Conservation (phyloP, 2,113 vertebrate genomes). For the Eira barbara region DNA sequence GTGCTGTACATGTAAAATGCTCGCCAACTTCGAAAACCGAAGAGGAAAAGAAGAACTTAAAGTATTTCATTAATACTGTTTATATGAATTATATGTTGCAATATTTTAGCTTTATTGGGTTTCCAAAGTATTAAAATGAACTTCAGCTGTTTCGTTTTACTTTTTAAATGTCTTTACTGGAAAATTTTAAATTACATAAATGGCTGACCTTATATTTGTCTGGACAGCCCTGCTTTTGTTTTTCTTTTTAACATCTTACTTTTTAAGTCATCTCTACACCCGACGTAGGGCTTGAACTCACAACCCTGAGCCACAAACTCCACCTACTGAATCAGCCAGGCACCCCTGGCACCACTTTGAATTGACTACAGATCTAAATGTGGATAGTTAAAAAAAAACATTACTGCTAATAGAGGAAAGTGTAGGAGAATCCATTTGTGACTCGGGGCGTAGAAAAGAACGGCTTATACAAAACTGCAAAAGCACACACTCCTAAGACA, state of each 20-base stretch:
- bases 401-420: neutral
- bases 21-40: neutral
- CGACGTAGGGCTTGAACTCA: neutral
- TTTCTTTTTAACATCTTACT: neutral
- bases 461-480: neutral
- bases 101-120: constrained; percentile 3
- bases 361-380: neutral
- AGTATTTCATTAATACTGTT: constrained; percentile 1
- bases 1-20: neutral
- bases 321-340: neutral
- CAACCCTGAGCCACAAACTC: neutral
- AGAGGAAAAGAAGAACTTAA: neutral
- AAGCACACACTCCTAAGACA: constrained; percentile 15
- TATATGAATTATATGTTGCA: neutral
- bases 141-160: constrained; percentile 7
- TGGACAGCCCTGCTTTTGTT: neutral
- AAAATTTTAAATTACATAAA: neutral
- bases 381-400: neutral
- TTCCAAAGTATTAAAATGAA: constrained; percentile 47
- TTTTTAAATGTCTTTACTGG: neutral
- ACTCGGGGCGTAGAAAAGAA: neutral
- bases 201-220: neutral
- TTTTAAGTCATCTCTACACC: neutral
- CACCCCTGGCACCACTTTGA: neutral
- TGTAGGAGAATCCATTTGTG: neutral